These are phyloP conservation scores for Pteronotus mesoamericanus DNA, from an alignment of 2,797 vertebrate species.

Conservation along the genomic window DNA sequence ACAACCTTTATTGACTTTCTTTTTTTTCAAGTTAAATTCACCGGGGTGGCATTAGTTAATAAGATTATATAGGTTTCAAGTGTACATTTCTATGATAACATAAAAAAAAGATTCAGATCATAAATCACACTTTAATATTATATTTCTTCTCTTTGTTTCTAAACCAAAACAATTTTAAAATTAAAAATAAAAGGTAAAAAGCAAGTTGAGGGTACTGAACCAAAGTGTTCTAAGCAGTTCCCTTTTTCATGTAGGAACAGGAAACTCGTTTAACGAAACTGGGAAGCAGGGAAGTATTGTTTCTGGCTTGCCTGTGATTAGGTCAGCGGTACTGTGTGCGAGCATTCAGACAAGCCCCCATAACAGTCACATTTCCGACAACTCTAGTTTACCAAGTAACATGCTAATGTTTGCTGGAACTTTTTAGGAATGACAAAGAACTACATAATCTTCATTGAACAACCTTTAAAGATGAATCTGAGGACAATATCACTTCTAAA, in stretches of 20 bases:
- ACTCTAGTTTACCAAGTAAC: conserved; percentile 29
- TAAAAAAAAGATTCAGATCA: not conserved
- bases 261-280: not conserved
- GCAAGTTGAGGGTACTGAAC: not conserved
- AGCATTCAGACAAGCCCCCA: not conserved
- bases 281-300: conserved; percentile 1
- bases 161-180: conserved; percentile 37
- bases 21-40: too few species aligned
- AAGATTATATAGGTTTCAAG: too few species aligned
- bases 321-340: not conserved
- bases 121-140: not conserved
- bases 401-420: conserved; percentile 9
- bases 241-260: not conserved
- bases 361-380: not conserved
- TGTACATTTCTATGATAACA: too few species aligned
- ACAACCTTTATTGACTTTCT: too few species aligned
- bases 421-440: conserved; percentile 93
- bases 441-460: conserved; percentile 94
- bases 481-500: conserved; percentile 88
- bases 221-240: conserved; percentile 10
- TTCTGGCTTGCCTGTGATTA: not conserved
- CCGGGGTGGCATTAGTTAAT: too few species aligned
- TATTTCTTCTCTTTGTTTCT: not conserved
- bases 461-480: conserved; percentile 91
- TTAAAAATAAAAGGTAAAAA: not conserved